Conservation (phyloP, 2,888 invertebrate genomes). For the Siphonodentalium dalli region DNA sequence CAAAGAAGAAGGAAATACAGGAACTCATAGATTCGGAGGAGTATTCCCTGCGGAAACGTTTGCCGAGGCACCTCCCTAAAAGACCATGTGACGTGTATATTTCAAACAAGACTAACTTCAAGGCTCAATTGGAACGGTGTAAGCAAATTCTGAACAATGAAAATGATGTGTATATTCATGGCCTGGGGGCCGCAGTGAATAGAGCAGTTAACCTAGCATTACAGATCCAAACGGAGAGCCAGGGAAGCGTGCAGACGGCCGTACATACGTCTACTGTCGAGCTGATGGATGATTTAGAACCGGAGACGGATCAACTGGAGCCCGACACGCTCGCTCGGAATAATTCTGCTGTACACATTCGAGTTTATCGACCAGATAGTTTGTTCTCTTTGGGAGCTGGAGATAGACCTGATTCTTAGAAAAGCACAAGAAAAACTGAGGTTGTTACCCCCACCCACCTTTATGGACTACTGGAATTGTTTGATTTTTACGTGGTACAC, state of each 20-base stretch:
- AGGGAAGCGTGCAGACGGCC: constrained; percentile 75
- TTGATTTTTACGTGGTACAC: too few species aligned
- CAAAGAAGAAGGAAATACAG: constrained; percentile 28
- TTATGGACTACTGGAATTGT: too few species aligned
- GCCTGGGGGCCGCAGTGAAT: constrained; percentile 85
- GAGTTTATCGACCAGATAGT: too few species aligned
- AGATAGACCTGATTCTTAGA: too few species aligned
- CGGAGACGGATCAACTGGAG: constrained; percentile 79
- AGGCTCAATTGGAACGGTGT: constrained; percentile 80
- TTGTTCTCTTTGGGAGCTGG: too few species aligned
- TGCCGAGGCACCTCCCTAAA: constrained; percentile 73
- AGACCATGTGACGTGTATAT: constrained; percentile 83
- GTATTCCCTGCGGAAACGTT: constrained; percentile 73
- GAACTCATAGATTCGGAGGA: constrained; percentile 59
- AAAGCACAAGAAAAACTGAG: too few species aligned
- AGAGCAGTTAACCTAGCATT: constrained; percentile 85
- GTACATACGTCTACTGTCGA: constrained; percentile 87
- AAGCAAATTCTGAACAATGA: constrained; percentile 78
- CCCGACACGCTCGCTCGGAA: constrained; percentile 76
- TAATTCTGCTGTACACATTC: constrained; percentile 86
- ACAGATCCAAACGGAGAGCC: constrained; percentile 69
- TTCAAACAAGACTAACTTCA: constrained; percentile 80
- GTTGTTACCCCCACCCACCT: too few species aligned
- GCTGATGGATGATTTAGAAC: constrained; percentile 85
- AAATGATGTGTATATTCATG: constrained; percentile 83